Evolutionary conservation across 1,140 invertebrate genomes (phyloP).

Genomic region (Drosophila serrata): DNA sequence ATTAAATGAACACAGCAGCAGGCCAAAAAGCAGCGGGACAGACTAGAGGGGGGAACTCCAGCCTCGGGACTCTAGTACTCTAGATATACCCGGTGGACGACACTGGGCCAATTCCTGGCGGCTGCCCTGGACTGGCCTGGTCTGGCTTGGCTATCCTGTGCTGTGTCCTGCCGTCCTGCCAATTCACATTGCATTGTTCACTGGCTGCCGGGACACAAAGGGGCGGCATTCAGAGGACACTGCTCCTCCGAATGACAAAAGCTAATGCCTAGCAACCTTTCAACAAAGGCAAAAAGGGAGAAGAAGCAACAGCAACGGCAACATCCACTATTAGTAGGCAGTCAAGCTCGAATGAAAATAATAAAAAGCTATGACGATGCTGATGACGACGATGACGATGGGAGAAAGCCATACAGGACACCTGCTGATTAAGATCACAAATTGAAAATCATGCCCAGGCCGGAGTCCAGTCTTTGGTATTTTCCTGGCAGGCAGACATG

Average conservation of each 20-base stretch:
- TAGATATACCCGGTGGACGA: conserved; percentile 18
- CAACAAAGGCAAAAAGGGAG: conserved; percentile 60
- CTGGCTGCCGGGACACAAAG: conserved; percentile 40
- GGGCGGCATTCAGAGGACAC: conserved; percentile 12
- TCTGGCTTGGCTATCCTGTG: background rate
- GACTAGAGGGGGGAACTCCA: conserved; percentile 16
- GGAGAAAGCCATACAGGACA: conserved; percentile 63
- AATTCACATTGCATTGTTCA: conserved; percentile 82
- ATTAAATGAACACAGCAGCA: conserved; percentile 82
- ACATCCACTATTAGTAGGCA: conserved; percentile 70
- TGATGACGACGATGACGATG: conserved; percentile 53
- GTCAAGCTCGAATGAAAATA: conserved; percentile 74
- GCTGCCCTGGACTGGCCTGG: background rate
- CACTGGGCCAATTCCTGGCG: conserved; percentile 14
- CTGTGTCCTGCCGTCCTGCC: conserved; percentile 36
- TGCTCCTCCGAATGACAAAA: conserved; percentile 74
- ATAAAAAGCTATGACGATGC: conserved; percentile 72
- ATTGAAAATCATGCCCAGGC: conserved; percentile 75
- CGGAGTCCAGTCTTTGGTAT: background rate
- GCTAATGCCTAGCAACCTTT: conserved; percentile 79
- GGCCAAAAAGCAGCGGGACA: conserved; percentile 66
- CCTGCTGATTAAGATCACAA: conserved; percentile 85
- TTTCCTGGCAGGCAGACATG: conserved; percentile 1
- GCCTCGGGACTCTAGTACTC: conserved; percentile 7
- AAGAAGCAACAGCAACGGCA: conserved; percentile 51